Evolutionary conservation across 2,113 vertebrate species (phyloP).

Genomic region (Raja brachyura): DNA sequence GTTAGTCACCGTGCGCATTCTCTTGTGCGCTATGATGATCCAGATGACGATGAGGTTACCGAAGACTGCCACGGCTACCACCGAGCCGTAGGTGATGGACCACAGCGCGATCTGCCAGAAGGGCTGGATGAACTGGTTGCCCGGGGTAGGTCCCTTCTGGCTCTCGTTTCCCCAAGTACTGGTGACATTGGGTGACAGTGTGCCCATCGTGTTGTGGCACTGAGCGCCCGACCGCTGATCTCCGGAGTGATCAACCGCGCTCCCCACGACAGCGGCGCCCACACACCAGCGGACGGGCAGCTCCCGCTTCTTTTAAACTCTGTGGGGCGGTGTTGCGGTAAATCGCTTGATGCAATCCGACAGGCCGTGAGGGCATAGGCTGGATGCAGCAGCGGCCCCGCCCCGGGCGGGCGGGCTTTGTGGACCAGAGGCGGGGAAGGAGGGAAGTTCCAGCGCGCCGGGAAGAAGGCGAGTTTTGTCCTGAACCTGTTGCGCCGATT

Average conservation of each 20-base stretch:
- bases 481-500: background rate
- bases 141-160: background rate
- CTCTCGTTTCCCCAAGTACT: background rate
- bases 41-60: conserved; percentile 90
- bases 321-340: background rate
- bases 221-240: too few species aligned
- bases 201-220: background rate
- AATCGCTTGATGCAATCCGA: background rate
- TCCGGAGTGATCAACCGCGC: too few species aligned
- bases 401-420: background rate
- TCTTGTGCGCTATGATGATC: conserved; percentile 91
- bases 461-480: background rate
- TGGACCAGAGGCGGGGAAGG: background rate
- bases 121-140: conserved; percentile 83
- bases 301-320: background rate
- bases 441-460: background rate
- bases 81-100: conserved; percentile 76
- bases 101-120: conserved; percentile 86
- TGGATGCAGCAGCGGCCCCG: background rate
- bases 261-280: too few species aligned
- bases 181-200: background rate
- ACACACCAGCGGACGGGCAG: background rate
- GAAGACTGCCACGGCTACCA: conserved; percentile 82
- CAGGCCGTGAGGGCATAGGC: background rate
- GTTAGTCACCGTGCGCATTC: conserved; percentile 97